phyloP scores from a whole-genome alignment of 1,140 invertebrate genomes.

The Brevipalpus yothersi region DNA sequence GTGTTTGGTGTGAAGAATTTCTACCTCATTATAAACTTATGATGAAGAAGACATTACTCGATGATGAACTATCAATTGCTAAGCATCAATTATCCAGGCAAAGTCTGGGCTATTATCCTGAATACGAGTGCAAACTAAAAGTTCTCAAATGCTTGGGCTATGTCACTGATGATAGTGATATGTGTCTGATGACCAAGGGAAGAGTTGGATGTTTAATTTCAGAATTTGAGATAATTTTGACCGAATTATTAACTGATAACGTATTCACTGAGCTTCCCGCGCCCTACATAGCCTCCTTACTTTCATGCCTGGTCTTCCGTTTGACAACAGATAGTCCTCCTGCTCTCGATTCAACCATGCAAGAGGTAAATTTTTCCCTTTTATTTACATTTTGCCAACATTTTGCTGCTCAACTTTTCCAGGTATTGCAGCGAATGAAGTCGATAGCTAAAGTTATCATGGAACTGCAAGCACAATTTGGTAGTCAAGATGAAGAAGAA shows the following conservation, averaged over 20 bases:
- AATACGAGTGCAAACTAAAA: constrained; percentile 56
- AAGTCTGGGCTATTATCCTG: constrained; percentile 57
- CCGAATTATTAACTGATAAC: constrained; percentile 83
- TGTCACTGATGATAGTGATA: constrained; percentile 35
- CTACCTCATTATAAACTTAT: constrained; percentile 16
- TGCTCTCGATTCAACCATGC: not conserved
- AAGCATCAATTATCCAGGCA: constrained; percentile 53
- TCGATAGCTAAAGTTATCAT: constrained; percentile 27
- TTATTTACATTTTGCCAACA: not conserved
- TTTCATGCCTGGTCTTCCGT: constrained; percentile 79
- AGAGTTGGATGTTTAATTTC: constrained; percentile 87
- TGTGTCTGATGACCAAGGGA: constrained; percentile 49
- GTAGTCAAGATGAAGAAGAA: constrained; percentile 25
- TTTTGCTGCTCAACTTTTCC: constrained; percentile 9
- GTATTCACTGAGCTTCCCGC: constrained; percentile 51
- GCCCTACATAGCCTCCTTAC: constrained; percentile 68
- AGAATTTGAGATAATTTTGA: constrained; percentile 69
- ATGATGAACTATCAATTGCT: constrained; percentile 40
- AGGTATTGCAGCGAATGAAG: constrained; percentile 23
- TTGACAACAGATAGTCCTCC: constrained; percentile 31
- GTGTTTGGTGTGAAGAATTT: constrained; percentile 22
- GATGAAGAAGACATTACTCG: constrained; percentile 29
- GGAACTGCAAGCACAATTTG: constrained; percentile 26
- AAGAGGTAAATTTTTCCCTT: not conserved
- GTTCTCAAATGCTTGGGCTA: constrained; percentile 46